A percentile compares a stretch with the other conserved stretches of the same genome.
phyloP scores from a whole-genome alignment of 2,888 invertebrate species.

The Drosophila sordidula region DNA sequence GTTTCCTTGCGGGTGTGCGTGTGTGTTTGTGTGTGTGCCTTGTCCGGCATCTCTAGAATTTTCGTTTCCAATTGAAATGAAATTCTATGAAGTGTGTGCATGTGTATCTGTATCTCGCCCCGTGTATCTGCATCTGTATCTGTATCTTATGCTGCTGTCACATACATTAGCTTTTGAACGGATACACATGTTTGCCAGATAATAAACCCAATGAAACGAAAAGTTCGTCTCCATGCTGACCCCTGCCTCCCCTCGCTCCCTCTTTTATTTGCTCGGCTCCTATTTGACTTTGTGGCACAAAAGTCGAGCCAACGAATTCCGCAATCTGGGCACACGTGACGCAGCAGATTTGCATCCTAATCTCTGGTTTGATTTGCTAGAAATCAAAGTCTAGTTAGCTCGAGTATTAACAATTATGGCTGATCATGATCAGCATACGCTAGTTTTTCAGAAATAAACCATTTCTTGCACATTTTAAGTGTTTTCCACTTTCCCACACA shows the following conservation, averaged over 20 bases:
- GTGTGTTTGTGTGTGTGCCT: constrained; percentile 17
- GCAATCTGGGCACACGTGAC: not conserved
- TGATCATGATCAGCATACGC: too few species aligned
- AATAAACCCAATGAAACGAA: constrained; percentile 36
- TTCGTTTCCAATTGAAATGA: constrained; percentile 62
- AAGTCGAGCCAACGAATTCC: not conserved
- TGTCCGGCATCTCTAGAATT: constrained; percentile 39
- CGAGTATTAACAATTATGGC: not conserved
- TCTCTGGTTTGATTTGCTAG: not conserved
- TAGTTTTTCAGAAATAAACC: not conserved
- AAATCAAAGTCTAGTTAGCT: not conserved
- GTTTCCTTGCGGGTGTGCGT: constrained; percentile 28
- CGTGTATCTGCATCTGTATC: not conserved
- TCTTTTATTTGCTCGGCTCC: not conserved
- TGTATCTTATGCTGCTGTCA: constrained; percentile 44
- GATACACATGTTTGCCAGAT: constrained; percentile 49
- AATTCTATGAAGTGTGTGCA: constrained; percentile 43
- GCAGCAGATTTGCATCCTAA: not conserved
- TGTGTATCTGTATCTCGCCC: constrained; percentile 1
- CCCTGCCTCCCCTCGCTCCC: not conserved
- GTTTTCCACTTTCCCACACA: constrained; percentile 10
- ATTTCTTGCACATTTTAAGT: not conserved
- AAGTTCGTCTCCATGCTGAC: constrained; percentile 1
- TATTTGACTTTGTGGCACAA: not conserved
- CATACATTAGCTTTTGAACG: constrained; percentile 59